phyloP scores from a whole-genome alignment of 2,113 vertebrate genomes.

The Xyliphius kryptos region DNA sequence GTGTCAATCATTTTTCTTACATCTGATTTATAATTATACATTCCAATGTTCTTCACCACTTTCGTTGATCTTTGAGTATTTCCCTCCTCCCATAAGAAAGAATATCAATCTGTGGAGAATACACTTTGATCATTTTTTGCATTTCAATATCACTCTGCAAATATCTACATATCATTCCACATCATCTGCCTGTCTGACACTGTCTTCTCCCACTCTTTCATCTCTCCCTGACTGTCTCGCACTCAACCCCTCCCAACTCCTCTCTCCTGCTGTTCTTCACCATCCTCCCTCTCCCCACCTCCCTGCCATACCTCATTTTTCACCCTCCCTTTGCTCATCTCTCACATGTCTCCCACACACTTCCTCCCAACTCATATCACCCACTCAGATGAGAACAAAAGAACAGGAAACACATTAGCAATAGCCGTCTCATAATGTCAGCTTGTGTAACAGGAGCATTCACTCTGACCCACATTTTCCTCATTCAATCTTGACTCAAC shows the following conservation, averaged over 20 bases:
- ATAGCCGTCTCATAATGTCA: constrained; percentile 8
- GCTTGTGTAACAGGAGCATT: constrained; percentile 33
- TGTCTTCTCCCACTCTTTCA: not conserved
- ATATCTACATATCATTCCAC: no score
- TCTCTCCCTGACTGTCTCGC: constrained; percentile 4
- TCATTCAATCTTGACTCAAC: not conserved
- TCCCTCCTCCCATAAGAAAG: no score
- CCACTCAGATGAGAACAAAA: constrained; percentile 36
- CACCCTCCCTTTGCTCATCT: constrained; percentile 38
- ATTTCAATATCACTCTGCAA: no score
- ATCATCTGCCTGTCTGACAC: not conserved
- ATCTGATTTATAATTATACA: no score
- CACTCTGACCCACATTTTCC: constrained; percentile 29
- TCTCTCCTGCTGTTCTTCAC: constrained; percentile 7
- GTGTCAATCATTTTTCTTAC: no score
- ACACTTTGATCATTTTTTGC: no score
- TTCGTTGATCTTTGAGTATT: no score
- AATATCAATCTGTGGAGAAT: no score
- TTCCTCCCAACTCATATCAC: constrained; percentile 11
- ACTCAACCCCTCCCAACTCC: not conserved
- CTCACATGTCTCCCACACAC: constrained; percentile 22
- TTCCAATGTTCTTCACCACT: no score
- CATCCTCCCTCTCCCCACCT: not conserved
- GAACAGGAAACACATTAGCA: constrained; percentile 34
- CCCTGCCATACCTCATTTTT: constrained; percentile 39